Evolutionary conservation across 2,797 vertebrate genomes (phyloP), one percentile per base, ranked within the genome.

Genomic region (Scomberomorus guttatus): DNA sequence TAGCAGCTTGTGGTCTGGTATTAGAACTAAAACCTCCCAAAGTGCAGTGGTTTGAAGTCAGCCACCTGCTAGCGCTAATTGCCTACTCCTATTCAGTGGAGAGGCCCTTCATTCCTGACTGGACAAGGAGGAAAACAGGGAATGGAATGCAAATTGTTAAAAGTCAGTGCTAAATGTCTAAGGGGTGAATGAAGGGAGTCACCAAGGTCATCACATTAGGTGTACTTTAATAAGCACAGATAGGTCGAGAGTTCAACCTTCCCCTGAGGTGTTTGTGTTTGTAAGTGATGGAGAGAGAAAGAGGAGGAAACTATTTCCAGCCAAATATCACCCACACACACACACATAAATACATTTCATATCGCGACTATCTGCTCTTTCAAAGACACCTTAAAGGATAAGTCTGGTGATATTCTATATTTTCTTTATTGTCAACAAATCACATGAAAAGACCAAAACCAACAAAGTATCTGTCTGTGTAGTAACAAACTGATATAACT

Each of bases 201-300:
- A 81, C 75, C 68, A 79, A 84, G 92, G 90, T 94, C 90, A 88
- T 93, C 80, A 81, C 11, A 82, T 89, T 86, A 85, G 71, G 83
- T 72, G 75, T 46, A 90, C 93, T 94, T 95, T 92, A 91, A 92
- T 93, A 93, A 94, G 89, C 65, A 75, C 63, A 55, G 87, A 78
- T 34, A 81, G 86, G 76, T 79, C 79, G 79, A 73, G 75, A 89
- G 58, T 92, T 87, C 89, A 92, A 88, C 44, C 62, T 58, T 92
- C 72, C 81, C 74, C 51, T 62, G 66, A 78, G 46, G 50, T 81
- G 67, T 67, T 62, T 74, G 24, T 68, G 48, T 74, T 64, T 24
- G 65, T 72, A 61, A 59, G 29, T 51, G 25, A 59, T 60, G 56
- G 39, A 65, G 48, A 67, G 54, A 64, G 27, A 51, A 27, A 57